Base-by-base conservation (phyloP, 2,113 vertebrate species). In the Butastur rufipennis region DNA sequence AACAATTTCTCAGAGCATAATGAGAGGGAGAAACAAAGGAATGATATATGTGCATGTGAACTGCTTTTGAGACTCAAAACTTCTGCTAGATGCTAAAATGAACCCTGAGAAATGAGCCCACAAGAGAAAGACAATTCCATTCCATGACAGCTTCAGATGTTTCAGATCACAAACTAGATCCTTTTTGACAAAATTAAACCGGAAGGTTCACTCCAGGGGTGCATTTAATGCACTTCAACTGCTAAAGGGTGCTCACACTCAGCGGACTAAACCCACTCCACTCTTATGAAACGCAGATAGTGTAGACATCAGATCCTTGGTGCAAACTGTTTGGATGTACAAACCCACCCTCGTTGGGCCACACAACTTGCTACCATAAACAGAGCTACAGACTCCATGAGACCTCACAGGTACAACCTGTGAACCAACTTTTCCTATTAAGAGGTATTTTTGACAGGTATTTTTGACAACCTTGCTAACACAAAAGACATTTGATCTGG, bases 391-490 rank as follows among this genome's bases (percentile, higher is more conserved):
- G 9, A 16, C 29, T 75, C 11, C 40, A 45, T 0, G 1, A 23
- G 14, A 77, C 4, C 16, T 47, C 38, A 47, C 17, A 72, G 36
- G 8, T 72, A 42, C 4, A 58, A 52, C 16, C 27, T 48, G 16
- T 2, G 7, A 78, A 73, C 7, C 14, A 5, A 2, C 5, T 48
- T 79, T 4, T 67, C 20, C 7, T 18, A 0, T 19, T 55, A 52
- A 43, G 12, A 82, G 4, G 4, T 42, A 16, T 19, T 88, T 50
- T 42, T 14, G 6, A 13, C 22, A 10, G 55, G 14, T 9, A 16
- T 68, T 82, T 83, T 79, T 90, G 3, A 50, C 3, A 62, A 18
- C 13, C 6, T 13, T 45, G 3, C 12, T 36, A n/a, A 48, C 5
- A 55, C 4, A 7, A 71, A 78, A 32, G 18, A 16, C 2, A 27